Conservation (phyloP, 2,113 vertebrate genomes). For the Lonchura striata region DNA sequence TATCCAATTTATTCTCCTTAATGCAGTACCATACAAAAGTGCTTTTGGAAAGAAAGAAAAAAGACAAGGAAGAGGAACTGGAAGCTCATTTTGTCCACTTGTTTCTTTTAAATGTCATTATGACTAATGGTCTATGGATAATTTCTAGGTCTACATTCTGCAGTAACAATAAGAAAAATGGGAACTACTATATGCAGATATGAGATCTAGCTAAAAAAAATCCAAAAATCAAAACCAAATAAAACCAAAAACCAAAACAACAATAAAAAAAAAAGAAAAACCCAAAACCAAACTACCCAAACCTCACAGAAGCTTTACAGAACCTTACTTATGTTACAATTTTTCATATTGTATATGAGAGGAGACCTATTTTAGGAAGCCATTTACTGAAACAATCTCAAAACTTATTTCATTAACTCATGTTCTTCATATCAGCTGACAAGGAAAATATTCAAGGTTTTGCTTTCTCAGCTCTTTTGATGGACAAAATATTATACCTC, state of each 20-base stretch:
- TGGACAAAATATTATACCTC: not conserved
- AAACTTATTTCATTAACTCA: slow-evolving; percentile 26
- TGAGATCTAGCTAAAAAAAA: not conserved
- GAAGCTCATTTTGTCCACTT: not conserved
- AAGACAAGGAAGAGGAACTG: not conserved
- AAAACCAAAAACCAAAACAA: not conserved
- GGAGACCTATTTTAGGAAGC: slow-evolving; percentile 3
- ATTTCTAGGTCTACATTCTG: not conserved
- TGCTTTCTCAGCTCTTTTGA: slow-evolving; percentile 3
- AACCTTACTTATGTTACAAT: not conserved
- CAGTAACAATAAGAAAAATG: not conserved
- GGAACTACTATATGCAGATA: not conserved
- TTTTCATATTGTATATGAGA: not conserved
- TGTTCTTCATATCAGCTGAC: not conserved
- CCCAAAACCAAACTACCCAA: rapidly evolving
- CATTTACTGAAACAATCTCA: not conserved
- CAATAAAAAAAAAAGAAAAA: not conserved
- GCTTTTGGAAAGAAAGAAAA: not conserved
- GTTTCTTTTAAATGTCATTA: not conserved
- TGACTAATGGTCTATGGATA: not conserved
- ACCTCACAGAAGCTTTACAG: not conserved
- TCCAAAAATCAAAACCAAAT: not conserved
- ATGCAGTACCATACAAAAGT: not conserved
- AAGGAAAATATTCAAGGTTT: slow-evolving; percentile 1
- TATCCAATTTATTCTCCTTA: not conserved